A percentile compares a stretch with the other conserved stretches of the same genome.
phyloP scores from a whole-genome alignment of 2,113 vertebrate genomes.

The Stegastes partitus region DNA sequence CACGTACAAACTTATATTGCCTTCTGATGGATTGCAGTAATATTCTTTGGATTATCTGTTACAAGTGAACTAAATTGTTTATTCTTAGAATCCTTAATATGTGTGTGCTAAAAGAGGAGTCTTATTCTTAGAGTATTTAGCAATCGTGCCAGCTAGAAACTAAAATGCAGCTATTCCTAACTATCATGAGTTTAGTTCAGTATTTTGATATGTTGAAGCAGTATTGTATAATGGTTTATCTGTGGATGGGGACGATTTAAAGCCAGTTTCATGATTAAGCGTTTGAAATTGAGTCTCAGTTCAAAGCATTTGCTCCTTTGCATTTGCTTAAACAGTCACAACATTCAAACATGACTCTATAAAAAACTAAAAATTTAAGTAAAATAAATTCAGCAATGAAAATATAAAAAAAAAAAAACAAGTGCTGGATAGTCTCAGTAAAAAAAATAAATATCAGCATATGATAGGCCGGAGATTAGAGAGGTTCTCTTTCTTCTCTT shows the following conservation, averaged over 20 bases:
- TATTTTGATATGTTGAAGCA: constrained; percentile 63
- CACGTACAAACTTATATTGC: constrained; percentile 46
- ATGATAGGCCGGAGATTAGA: constrained; percentile 35
- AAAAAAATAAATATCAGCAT: constrained; percentile 68
- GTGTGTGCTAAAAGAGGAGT: constrained; percentile 29
- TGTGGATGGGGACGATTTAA: constrained; percentile 8
- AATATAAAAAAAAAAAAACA: constrained; percentile 46
- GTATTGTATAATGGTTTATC: constrained; percentile 29
- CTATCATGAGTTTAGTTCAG: constrained; percentile 47
- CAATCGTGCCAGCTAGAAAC: constrained; percentile 26
- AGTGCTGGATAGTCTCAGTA: constrained; percentile 39
- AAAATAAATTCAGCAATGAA: constrained; percentile 49
- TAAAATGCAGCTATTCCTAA: constrained; percentile 37
- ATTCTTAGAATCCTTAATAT: constrained; percentile 35
- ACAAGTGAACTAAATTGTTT: constrained; percentile 36
- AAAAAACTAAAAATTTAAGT: constrained; percentile 23
- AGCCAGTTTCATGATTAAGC: constrained; percentile 21
- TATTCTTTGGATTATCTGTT: constrained; percentile 80
- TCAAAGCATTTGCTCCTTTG: constrained; percentile 25
- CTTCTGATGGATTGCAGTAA: constrained; percentile 65
- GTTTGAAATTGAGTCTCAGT: constrained; percentile 16
- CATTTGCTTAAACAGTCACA: constrained; percentile 44
- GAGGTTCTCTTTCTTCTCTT: constrained; percentile 26
- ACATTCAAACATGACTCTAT: constrained; percentile 18
- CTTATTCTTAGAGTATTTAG: constrained; percentile 23